These are phyloP conservation scores for Brevimyrus niger DNA, from an alignment of 2,113 vertebrate species.

Conservation along the genomic window DNA sequence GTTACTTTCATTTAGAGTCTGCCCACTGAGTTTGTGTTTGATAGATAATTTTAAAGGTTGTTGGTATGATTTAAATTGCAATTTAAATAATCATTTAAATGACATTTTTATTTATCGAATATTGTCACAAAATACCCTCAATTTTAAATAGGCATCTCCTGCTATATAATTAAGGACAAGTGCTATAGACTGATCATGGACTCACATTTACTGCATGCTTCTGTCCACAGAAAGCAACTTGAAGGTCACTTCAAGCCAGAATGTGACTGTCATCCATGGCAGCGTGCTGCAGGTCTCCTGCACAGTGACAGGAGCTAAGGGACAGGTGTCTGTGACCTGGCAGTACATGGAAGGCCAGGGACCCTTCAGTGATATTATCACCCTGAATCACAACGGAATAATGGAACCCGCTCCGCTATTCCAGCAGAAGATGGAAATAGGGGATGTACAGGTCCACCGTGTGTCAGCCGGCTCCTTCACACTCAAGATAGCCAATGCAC, in stretches of 20 bases:
- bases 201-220: constrained; percentile 12
- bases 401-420: constrained; percentile 37
- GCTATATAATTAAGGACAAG: background rate
- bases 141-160: background rate
- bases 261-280: constrained; percentile 40
- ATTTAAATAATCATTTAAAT: background rate
- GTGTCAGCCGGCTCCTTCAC: constrained; percentile 42
- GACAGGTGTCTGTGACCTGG: constrained; percentile 65
- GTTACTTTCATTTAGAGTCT: background rate
- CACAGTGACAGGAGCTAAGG: constrained; percentile 40
- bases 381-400: constrained; percentile 54
- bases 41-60: background rate
- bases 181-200: background rate
- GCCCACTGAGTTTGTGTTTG: background rate
- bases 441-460: constrained; percentile 44
- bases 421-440: accelerated
- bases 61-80: background rate
- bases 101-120: background rate
- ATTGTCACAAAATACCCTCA: background rate
- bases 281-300: constrained; percentile 59
- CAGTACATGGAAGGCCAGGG: constrained; percentile 37
- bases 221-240: constrained; percentile 56
- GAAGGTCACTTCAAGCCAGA: constrained; percentile 41
- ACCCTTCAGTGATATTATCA: constrained; percentile 40
- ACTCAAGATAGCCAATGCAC: constrained; percentile 57